Base-by-base conservation (phyloP, 2,797 vertebrate species). In the Pyrocephalus nanus region DNA sequence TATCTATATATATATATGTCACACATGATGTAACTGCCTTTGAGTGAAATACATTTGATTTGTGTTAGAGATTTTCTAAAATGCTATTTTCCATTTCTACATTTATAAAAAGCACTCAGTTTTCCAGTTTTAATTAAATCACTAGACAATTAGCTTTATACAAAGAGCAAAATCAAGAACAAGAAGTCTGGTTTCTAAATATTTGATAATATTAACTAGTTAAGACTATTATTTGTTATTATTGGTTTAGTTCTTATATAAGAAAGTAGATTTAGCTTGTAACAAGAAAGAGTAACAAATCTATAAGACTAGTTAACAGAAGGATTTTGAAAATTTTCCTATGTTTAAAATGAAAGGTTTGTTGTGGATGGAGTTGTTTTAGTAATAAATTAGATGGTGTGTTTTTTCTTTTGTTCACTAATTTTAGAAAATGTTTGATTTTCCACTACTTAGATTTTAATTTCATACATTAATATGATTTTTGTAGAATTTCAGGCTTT, bases 401-500 rank as follows among this genome's bases (percentile, higher is more conserved):
- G 32, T 5, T 53, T 54, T 76, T 86, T 48, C 10, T 60, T 85
- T 48, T 74, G 4, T 66, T 40, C n/a, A 42, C 54, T 64, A 6
- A 16, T 61, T 80, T 67, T 17, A 26, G n/a, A 67, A 91, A 70
- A 58, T 36, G 1, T 71, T 94, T 65, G 12, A 27, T 82, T 95
- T 92, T 75, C 45, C 13, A 40, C 30, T 55, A 64, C 5, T 77
- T 88, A 27, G 6, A 22, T 70, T 85, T 53, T 60, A 29, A 45
- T 93, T 29, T 42, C 29, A 66, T 29, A 18, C 12, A 43, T 55
- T 69, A 23, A 91, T 88, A 82, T 74, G 8, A 43, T 95, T 94
- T 93, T 94, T 90, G 6, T 95, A 99, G 99, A 96, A 97, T 99
- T 84, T 74, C 95, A 85, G 96, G 98, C 29, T 99, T 99, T 95